Evolutionary conservation across 2,113 vertebrate genomes (phyloP), one percentile per base, ranked within the genome.

Genomic region (Grammomys dolichurus): DNA sequence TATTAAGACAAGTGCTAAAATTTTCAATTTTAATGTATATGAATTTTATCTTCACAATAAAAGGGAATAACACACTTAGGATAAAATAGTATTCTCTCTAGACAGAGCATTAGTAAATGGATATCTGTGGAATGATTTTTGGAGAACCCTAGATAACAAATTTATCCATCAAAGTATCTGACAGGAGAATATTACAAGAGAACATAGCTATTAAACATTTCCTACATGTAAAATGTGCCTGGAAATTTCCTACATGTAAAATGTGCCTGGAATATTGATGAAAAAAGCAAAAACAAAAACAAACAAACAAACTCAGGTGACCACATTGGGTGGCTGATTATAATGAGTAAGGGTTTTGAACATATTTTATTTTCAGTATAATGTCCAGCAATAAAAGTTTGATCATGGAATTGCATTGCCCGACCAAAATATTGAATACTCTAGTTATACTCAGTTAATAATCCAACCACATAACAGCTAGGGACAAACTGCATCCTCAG

Each of bases 371-470:
- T 54, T 20, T 54, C 5, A 20, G 24, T 40, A 16, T 56, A 76
- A 36, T 31, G 33, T 1, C 1, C 1, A 93, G 8, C 20, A 5
- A 19, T 54, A 51, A 51, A 82, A 14, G 33, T 51, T 22, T 48
- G 56, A 75, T 33, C 36, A 86, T 16, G 8, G 22, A 91, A 8
- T 56, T 54, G 20, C 10, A 54, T 58, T 24, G 56, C 54, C 51
- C 31, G 8, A 67, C 31, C 4, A 46, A 51, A 36, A 46, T 54
- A 24, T 5, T 46, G 36, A 63, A 7, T 54, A 43, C 28, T 89
- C 56, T 88, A 19, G 17, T 65, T 78, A 65, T 31, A 26, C 28
- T 93, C 31, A 93, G 81, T 84, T 91, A 94, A 78, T 48, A 48
- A 17, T 9, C 85, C 9, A 60, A 51, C 4, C 4, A 85, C 77